Evolutionary conservation across 2,113 vertebrate genomes (phyloP), one percentile per base, ranked within the genome.

Genomic region (Nyctibius bracteatus): DNA sequence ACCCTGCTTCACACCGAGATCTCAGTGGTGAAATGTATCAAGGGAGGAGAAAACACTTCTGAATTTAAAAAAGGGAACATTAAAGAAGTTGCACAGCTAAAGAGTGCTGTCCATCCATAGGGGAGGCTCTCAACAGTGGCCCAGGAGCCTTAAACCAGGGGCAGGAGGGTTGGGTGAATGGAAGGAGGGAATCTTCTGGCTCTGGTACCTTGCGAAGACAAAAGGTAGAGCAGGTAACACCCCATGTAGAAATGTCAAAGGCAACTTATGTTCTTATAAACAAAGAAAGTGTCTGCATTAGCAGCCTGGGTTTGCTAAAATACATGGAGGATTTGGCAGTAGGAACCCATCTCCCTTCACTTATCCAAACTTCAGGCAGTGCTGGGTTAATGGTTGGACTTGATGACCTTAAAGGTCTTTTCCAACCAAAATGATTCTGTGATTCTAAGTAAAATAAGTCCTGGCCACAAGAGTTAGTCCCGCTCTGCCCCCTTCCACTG

Each of bases 401-500:
- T n/a, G n/a, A n/a, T n/a, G n/a, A n/a, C n/a, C n/a, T n/a, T n/a
- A n/a, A n/a, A n/a, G n/a, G n/a, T n/a, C n/a, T n/a, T n/a, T n/a
- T n/a, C n/a, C n/a, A n/a, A n/a, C n/a, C n/a, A n/a, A n/a, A n/a
- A n/a, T n/a, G n/a, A n/a, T n/a, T n/a, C n/a, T n/a, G n/a, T n/a
- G n/a, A n/a, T n/a, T n/a, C n/a, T n/a, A 74, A 47, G n/a, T 27
- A 51, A 74, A 71, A 55, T 3, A 35, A 66, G 23, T 2, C 55
- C 74, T 70, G 83, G 65, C 74, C 44, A 4, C 39, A 13, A 17
- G 35, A 66, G 30, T 8, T 2, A 10, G 47, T n/a, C 31, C 30
- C 2, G 1, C 44, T 72, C 43, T 62, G 27, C 16, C 37, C 30
- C 3, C 2, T 14, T 10, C n/a, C 2, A 1, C 51, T 61, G 72